Evolutionary conservation across 2,797 vertebrate species (phyloP), one percentile per base, ranked within the genome.

Genomic region (Champsocephalus gunnari): DNA sequence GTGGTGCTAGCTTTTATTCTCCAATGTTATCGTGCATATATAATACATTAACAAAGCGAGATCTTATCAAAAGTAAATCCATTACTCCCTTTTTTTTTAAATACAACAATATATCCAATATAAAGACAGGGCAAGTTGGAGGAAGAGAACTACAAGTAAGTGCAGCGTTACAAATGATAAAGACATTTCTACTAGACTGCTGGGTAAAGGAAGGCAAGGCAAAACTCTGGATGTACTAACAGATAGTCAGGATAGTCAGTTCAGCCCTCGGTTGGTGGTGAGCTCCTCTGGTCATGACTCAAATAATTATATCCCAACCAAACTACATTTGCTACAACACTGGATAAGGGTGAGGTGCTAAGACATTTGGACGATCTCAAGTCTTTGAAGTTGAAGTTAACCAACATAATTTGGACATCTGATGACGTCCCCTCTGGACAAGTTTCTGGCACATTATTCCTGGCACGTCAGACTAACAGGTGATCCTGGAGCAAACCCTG

Each of bases 371-470:
- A 68, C 63, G 13, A 4, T n/a, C 51, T 5, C 0, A 12, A 32
- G 10, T 51, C 19, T 17, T 19, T 55, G 11, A 47, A 19, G 7
- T 13, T 54, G 53, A 54, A 59, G 43, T 17, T 11, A 54, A 9
- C 41, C 10, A 3, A 44, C 48, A 17, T 56, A 11, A 32, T 61
- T 32, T 6, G 12, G 43, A 3, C 38, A 38, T 66, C n/a, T 50
- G 53, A 67, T 28, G 16, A 28, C n/a, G 47, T 48, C 66, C 16
- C 77, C 45, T 70, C 2, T 47, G 63, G 63, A 49, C 47, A 38
- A 72, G 34, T 76, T 45, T 21, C 54, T 54, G 11, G 49, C 19
- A 64, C 63, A 56, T 56, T 54, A 60, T 63, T 80, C 57, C 60
- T 54, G 49, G 28, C 56, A 71, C 12, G 9, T 73, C 41, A 64